Conservation (phyloP, 2,797 vertebrate genomes). For the Microchirus variegatus region DNA sequence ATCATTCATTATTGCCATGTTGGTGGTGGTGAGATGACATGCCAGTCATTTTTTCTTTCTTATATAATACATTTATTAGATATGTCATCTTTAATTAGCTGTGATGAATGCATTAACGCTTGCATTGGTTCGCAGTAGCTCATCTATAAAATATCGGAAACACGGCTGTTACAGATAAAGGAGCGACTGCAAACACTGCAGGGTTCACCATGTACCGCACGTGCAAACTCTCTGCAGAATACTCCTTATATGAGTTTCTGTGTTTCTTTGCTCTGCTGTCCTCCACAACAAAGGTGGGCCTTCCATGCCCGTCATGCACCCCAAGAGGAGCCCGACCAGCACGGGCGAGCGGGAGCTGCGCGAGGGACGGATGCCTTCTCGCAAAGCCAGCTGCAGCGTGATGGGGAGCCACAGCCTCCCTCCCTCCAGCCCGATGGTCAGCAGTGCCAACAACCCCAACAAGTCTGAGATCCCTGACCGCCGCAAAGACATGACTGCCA, state of each 20-base stretch:
- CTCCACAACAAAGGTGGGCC: conserved; percentile 88
- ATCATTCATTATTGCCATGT: no score
- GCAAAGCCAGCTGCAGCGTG: conserved; percentile 89
- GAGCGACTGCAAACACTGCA: no score
- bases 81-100: no score
- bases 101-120: no score
- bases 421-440: conserved; percentile 94
- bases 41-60: no score
- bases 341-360: conserved; percentile 87
- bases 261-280: conserved; percentile 68
- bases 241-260: conserved; percentile 69
- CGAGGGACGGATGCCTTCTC: conserved; percentile 87
- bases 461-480: conserved; percentile 93
- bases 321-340: conserved; percentile 91
- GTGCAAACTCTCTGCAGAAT: conserved; percentile 44
- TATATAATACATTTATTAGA: no score
- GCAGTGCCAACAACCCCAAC: conserved; percentile 95
- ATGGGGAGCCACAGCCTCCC: conserved; percentile 87
- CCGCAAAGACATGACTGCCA: conserved; percentile 89
- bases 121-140: no score
- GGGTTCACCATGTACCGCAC: no score
- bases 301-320: conserved; percentile 89
- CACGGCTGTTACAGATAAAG: no score
- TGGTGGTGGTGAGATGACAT: no score
- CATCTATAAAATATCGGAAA: no score